phyloP scores from a whole-genome alignment of 1,140 invertebrate genomes.

The Drosophila aff. region DNA sequence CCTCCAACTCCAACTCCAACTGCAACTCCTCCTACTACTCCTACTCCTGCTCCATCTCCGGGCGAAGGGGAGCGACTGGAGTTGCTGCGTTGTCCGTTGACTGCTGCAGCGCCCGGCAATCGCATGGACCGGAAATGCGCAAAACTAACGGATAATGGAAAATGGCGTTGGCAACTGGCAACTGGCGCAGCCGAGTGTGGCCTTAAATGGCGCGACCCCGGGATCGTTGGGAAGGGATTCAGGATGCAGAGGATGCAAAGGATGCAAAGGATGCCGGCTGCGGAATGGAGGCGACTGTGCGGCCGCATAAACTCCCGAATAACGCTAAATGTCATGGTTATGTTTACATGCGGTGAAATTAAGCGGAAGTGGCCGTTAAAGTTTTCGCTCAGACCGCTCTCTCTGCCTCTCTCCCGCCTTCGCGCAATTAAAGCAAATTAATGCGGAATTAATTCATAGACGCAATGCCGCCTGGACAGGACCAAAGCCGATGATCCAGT shows the following conservation, averaged over 20 bases:
- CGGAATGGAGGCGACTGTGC: slow-evolving; percentile 8
- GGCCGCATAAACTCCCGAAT: slow-evolving; percentile 64
- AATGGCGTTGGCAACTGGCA: slow-evolving; percentile 66
- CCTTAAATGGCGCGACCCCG: slow-evolving; percentile 62
- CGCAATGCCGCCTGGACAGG: background rate
- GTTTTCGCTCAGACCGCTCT: slow-evolving; percentile 32
- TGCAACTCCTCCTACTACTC: background rate
- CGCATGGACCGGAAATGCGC: slow-evolving; percentile 76
- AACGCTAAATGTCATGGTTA: slow-evolving; percentile 81
- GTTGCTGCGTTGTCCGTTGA: slow-evolving; percentile 26
- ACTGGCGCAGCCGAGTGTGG: slow-evolving; percentile 65
- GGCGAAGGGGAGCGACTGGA: slow-evolving; percentile 10
- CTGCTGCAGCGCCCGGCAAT: slow-evolving; percentile 52
- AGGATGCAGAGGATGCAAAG: slow-evolving; percentile 6
- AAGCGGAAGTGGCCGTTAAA: slow-evolving; percentile 72
- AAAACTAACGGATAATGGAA: slow-evolving; percentile 82
- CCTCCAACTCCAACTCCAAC: background rate
- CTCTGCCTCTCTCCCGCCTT: background rate
- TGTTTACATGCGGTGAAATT: slow-evolving; percentile 79
- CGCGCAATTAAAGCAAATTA: slow-evolving; percentile 76
- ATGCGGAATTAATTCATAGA: slow-evolving; percentile 65
- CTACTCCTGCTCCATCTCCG: background rate
- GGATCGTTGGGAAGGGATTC: slow-evolving; percentile 2
- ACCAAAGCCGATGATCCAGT: slow-evolving; percentile 8
- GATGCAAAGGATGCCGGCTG: slow-evolving; percentile 1